phyloP scores from a whole-genome alignment of 92 coral and sea anemone genomes.

The Diadumene lineata region DNA sequence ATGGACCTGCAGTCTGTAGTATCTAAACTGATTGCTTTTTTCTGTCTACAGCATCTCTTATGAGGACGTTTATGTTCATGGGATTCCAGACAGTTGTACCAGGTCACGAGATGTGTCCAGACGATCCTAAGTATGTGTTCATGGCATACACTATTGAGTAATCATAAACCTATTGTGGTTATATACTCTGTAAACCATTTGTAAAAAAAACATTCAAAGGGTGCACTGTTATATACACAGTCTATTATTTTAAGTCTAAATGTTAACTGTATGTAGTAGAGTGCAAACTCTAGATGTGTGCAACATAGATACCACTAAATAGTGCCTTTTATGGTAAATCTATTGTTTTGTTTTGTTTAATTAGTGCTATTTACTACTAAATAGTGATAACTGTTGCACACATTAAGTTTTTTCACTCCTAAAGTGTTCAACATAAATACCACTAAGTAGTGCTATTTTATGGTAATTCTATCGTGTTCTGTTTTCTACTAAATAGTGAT shows the following conservation, averaged over 20 bases:
- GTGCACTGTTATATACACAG: background rate
- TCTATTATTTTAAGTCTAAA: background rate
- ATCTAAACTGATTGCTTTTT: too few species aligned
- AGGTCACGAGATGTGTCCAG: constrained; percentile 68
- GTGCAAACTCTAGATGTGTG: too few species aligned
- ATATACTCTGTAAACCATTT: background rate
- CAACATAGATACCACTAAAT: background rate
- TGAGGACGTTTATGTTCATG: constrained; percentile 92
- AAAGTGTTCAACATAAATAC: too few species aligned
- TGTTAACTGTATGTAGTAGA: background rate
- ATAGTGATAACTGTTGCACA: too few species aligned
- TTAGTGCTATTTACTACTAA: too few species aligned
- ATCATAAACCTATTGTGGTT: constrained; percentile 1
- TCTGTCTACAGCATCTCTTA: constrained; percentile 55
- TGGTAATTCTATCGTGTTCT: too few species aligned
- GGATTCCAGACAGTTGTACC: constrained; percentile 82
- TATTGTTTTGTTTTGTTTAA: too few species aligned
- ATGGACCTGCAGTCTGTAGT: too few species aligned
- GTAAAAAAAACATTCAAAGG: background rate
- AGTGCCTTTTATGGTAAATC: too few species aligned
- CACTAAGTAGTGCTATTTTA: too few species aligned
- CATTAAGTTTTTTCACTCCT: too few species aligned
- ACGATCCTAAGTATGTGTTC: constrained; percentile 60
- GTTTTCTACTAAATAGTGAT: too few species aligned
- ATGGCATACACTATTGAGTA: constrained; percentile 82